These are phyloP conservation scores for Anastrepha obliqua DNA, from an alignment of 1,140 invertebrate species.

Conservation along the genomic window DNA sequence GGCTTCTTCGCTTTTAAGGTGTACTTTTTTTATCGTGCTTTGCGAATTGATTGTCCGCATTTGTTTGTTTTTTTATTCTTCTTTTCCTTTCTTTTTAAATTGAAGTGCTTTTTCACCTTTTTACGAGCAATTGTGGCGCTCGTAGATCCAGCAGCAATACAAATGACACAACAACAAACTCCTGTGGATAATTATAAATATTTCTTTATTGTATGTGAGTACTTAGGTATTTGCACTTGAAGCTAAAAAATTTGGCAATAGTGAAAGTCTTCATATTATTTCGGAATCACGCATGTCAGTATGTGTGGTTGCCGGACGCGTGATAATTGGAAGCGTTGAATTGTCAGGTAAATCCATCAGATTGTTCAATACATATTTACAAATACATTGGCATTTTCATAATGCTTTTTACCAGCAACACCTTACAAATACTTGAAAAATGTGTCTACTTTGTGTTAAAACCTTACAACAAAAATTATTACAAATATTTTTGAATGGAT, in stretches of 20 bases:
- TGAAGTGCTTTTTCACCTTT: no score
- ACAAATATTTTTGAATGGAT: no score
- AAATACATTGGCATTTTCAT: no score
- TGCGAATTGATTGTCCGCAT: not conserved
- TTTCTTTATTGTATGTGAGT: not conserved
- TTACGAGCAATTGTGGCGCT: not conserved
- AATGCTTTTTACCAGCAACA: no score
- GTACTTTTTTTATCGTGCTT: not conserved
- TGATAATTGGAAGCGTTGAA: not conserved
- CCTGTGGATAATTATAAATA: not conserved
- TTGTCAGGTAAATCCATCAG: not conserved
- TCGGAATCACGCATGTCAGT: not conserved
- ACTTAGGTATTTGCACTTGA: not conserved
- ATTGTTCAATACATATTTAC: not conserved
- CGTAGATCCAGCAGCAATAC: not conserved
- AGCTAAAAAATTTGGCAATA: constrained; percentile 26
- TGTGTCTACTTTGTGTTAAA: no score
- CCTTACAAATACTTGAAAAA: no score
- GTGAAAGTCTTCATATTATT: constrained; percentile 30
- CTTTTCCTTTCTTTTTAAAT: not conserved
- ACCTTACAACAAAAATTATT: no score
- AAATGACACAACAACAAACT: not conserved
- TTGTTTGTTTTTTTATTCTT: not conserved
- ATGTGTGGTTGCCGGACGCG: not conserved
- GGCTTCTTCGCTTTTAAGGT: not conserved